These are phyloP conservation scores for Apocheima hispidaria DNA, from an alignment of 2,888 invertebrate species.

Conservation along the genomic window DNA sequence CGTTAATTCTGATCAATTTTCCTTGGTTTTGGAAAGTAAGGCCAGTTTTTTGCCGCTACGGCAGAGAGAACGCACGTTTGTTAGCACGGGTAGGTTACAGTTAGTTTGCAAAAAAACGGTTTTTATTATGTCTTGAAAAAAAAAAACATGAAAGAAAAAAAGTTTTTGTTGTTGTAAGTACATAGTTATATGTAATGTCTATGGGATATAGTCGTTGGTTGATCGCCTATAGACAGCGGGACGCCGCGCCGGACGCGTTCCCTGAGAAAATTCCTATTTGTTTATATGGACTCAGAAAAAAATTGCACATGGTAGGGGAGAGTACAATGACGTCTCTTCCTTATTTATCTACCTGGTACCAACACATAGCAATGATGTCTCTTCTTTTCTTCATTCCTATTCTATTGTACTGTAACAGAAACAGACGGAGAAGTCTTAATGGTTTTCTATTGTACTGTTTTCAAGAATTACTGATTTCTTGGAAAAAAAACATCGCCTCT, in stretches of 20 bases:
- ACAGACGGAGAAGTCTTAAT: not conserved
- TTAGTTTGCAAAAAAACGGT: too few species aligned
- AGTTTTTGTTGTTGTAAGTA: too few species aligned
- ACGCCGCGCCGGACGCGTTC: slow-evolving; percentile 2
- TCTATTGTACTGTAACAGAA: not conserved
- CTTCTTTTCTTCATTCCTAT: not conserved
- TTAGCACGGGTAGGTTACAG: too few species aligned
- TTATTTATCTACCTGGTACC: not conserved
- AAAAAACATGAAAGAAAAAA: too few species aligned
- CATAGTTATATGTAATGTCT: not conserved
- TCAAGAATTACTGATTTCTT: not conserved
- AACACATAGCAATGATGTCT: not conserved
- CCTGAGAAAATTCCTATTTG: slow-evolving; percentile 15
- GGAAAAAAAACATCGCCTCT: not conserved
- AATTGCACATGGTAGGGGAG: slow-evolving; percentile 1
- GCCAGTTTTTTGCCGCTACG: too few species aligned
- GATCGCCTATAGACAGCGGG: slow-evolving; percentile 1
- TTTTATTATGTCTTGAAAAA: too few species aligned
- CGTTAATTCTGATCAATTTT: too few species aligned
- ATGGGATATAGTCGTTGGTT: not conserved
- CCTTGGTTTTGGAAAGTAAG: too few species aligned
- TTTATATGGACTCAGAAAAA: not conserved
- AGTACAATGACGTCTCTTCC: slow-evolving; percentile 11
- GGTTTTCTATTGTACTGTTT: not conserved
- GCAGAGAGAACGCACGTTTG: too few species aligned